Percentiles rank a stretch among this genome's conserved stretches.
phyloP scores from a whole-genome alignment of 2,888 invertebrate species.

The Petrolisthes cinctipes region DNA sequence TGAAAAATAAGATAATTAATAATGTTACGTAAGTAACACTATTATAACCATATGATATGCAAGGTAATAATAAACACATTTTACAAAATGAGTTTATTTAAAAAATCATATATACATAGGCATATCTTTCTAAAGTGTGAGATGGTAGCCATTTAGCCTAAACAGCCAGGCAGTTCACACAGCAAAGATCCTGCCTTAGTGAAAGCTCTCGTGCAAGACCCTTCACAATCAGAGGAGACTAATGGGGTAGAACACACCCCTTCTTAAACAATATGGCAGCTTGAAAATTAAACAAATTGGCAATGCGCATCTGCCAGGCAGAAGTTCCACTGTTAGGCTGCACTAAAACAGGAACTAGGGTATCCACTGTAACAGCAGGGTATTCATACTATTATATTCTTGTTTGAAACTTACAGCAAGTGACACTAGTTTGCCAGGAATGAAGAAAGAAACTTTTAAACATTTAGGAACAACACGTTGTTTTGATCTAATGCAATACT shows the following conservation, averaged over 20 bases:
- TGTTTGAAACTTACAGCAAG: not conserved
- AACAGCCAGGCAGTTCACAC: constrained; percentile 42
- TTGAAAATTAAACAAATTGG: constrained; percentile 38
- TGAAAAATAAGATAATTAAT: too few relatives aligned
- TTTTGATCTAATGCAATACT: not conserved
- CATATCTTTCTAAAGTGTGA: constrained; percentile 45
- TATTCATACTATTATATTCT: not conserved
- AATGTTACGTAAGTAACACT: too few relatives aligned
- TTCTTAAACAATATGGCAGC: constrained; percentile 53
- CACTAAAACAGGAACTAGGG: not conserved
- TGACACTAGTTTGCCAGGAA: not conserved
- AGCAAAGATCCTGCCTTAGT: constrained; percentile 43
- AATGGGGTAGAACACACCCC: constrained; percentile 24
- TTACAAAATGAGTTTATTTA: constrained; percentile 56
- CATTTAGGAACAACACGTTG: not conserved
- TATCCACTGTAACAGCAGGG: not conserved
- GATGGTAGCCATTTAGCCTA: constrained; percentile 29
- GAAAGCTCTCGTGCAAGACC: constrained; percentile 42
- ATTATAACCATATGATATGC: not conserved
- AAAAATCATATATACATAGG: constrained; percentile 57
- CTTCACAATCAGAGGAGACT: constrained; percentile 42
- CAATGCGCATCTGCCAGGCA: constrained; percentile 33
- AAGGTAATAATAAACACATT: constrained; percentile 3
- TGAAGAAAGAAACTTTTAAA: not conserved
- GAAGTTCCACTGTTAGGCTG: constrained; percentile 8